A percentile compares a stretch with the other conserved stretches of the same genome.
Conservation (phyloP, 1,140 invertebrate genomes). For the Solen grandis region DNA sequence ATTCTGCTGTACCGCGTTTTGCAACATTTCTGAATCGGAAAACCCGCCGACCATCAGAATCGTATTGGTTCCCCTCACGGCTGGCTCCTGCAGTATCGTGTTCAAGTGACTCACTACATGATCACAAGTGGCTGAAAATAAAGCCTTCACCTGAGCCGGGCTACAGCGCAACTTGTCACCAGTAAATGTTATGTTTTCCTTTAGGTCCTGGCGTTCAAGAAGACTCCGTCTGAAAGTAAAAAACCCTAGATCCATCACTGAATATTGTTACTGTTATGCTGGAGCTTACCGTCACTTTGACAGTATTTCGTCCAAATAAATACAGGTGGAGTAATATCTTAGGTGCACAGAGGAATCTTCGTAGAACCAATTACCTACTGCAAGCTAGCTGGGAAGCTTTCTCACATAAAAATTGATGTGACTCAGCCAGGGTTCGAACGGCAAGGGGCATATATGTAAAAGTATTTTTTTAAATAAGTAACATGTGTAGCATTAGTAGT, state of each 20-base stretch:
- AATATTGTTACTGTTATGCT: no score
- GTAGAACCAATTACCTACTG: no score
- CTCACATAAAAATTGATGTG: no score
- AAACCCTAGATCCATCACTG: not conserved
- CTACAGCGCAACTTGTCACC: conserved; percentile 63
- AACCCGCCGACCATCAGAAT: conserved; percentile 65
- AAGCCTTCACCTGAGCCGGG: conserved; percentile 8
- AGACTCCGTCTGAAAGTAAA: conserved; percentile 24
- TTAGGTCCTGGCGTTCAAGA: conserved; percentile 1
- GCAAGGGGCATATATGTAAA: no score
- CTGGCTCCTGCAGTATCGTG: conserved; percentile 23
- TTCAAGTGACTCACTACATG: conserved; percentile 56
- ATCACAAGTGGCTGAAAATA: conserved; percentile 55
- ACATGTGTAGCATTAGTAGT: no score
- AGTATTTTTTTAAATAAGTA: no score
- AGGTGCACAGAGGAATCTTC: no score
- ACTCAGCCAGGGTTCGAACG: no score
- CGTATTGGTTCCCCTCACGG: conserved; percentile 1
- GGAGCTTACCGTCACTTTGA: no score
- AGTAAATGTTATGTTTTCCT: conserved; percentile 38
- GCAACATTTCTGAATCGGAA: conserved; percentile 60
- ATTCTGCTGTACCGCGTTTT: conserved; percentile 35
- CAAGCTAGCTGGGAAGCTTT: no score
- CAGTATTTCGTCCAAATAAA: no score
- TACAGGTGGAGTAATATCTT: no score